Base-by-base conservation (phyloP, 2,888 invertebrate genomes). In the Resseliella maxima region DNA sequence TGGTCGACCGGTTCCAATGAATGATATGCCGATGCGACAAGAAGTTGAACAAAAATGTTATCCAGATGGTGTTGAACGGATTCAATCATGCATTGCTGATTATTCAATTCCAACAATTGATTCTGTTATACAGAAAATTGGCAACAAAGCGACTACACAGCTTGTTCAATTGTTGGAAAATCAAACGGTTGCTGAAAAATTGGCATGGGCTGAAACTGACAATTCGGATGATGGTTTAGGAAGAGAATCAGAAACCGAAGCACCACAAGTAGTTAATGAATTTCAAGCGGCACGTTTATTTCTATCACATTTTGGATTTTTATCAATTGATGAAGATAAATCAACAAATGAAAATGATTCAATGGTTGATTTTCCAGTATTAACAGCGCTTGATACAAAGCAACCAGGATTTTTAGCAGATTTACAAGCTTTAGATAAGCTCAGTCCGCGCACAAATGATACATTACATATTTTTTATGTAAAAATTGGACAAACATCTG, bases 201-300 rank as follows among this genome's bases (percentile, higher is more conserved):
- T 92, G 18, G 92, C 93, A 18, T 92, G 92, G 89, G 93, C 90
- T 88, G 88, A 92, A 90, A 90, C 90, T 35, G 89, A 92, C 88
- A 90, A 90, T 88, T 89, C 92, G 88, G 88, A 89, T 35, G 89
- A 92, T 89, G 89, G 91, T 88, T 86, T 91, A 86, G 88, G 92
- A 3, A 92, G 94, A 92, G 91, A 92, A 0, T 94, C 94, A 18
- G 97, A 97, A 89, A 96, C 96, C 88, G 91, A 93, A 0, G 95
- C 97, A 0, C 97, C 96, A 0, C 93, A 94, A 1, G 94, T 96
- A 2, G 96, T 96, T 88, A 95, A 97, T 86, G 98, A 98, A 90
- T 99, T 98, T 90, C 98, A 99, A 92, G 98, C 99, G 0, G 97
- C 99, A 0, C 93, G 99, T 86, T 92, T 99, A 38, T 98, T 99